Conservation (phyloP, 2,888 invertebrate species). For the Chydorus sphaericus region DNA sequence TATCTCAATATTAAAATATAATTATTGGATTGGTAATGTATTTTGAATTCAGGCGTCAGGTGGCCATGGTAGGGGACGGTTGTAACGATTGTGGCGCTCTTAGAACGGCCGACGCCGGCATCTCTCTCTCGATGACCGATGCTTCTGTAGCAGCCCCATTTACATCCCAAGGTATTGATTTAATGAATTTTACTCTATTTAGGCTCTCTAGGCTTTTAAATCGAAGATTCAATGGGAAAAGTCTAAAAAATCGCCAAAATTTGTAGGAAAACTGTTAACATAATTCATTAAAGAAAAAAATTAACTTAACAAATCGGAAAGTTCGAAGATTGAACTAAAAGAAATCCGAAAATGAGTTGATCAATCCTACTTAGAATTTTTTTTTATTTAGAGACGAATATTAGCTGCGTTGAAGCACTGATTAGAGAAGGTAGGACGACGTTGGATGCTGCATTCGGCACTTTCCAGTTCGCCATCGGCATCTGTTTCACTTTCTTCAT, state of each 20-base stretch:
- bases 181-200: background rate
- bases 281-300: too few relatives aligned
- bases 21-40: background rate
- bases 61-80: slow-evolving; percentile 35
- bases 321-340: too few relatives aligned
- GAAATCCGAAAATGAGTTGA: too few relatives aligned
- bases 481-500: slow-evolving; percentile 81
- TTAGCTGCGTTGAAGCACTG: slow-evolving; percentile 61
- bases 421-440: slow-evolving; percentile 75
- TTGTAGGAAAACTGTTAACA: too few relatives aligned
- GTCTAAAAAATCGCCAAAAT: too few relatives aligned
- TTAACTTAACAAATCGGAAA: too few relatives aligned
- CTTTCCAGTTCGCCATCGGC: slow-evolving; percentile 81
- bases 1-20: slow-evolving; percentile 22
- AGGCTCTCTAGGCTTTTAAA: too few relatives aligned
- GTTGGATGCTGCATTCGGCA: slow-evolving; percentile 72
- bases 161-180: slow-evolving; percentile 20
- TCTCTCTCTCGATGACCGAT: slow-evolving; percentile 29
- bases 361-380: too few relatives aligned
- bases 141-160: slow-evolving; percentile 27
- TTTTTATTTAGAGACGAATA: slow-evolving; percentile 34
- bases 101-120: slow-evolving; percentile 32
- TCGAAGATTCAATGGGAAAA: too few relatives aligned
- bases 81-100: slow-evolving; percentile 35
- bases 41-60: slow-evolving; percentile 43